A percentile compares a stretch with the other conserved stretches of the same genome.
These are phyloP conservation scores for Globodera ellingtonae DNA, from an alignment of 1,140 invertebrate genomes.

Conservation along the genomic window DNA sequence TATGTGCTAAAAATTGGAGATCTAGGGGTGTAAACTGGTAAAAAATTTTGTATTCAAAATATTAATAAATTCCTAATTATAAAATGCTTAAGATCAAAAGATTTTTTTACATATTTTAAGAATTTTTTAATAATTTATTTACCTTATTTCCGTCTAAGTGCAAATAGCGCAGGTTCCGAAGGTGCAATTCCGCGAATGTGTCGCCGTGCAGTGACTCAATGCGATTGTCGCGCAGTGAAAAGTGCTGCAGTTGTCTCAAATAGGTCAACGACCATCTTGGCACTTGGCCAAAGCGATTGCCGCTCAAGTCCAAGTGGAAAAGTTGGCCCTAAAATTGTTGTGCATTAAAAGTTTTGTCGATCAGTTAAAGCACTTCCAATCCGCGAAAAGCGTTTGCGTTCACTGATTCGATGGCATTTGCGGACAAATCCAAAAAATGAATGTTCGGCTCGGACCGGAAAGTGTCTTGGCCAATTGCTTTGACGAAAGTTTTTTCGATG, in stretches of 20 bases:
- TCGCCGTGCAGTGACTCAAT: slow-evolving; percentile 22
- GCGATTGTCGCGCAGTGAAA: slow-evolving; percentile 47
- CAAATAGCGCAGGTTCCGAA: slow-evolving; percentile 43
- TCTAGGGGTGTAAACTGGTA: no score
- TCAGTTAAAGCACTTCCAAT: slow-evolving; percentile 35
- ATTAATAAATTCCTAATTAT: no score
- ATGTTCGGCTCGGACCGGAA: slow-evolving; percentile 42
- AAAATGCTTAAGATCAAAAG: no score
- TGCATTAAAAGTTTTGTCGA: background rate
- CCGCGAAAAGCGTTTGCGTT: slow-evolving; percentile 56
- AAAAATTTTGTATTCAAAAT: no score
- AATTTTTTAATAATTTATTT: background rate
- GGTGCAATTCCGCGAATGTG: slow-evolving; percentile 42
- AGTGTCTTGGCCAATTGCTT: slow-evolving; percentile 43
- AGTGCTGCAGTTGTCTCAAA: slow-evolving; percentile 37
- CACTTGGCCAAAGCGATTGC: slow-evolving; percentile 36
- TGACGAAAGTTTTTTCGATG: slow-evolving; percentile 27
- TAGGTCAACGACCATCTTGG: slow-evolving; percentile 51
- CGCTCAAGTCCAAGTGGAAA: slow-evolving; percentile 38
- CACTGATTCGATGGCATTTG: slow-evolving; percentile 44
- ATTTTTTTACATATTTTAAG: no score
- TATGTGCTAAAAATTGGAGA: no score
- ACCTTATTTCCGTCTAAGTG: slow-evolving; percentile 45
- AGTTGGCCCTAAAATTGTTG: slow-evolving; percentile 34
- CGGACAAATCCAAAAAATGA: slow-evolving; percentile 37